Base-by-base conservation (phyloP, 2,797 vertebrate species). In the Molothrus ater region DNA sequence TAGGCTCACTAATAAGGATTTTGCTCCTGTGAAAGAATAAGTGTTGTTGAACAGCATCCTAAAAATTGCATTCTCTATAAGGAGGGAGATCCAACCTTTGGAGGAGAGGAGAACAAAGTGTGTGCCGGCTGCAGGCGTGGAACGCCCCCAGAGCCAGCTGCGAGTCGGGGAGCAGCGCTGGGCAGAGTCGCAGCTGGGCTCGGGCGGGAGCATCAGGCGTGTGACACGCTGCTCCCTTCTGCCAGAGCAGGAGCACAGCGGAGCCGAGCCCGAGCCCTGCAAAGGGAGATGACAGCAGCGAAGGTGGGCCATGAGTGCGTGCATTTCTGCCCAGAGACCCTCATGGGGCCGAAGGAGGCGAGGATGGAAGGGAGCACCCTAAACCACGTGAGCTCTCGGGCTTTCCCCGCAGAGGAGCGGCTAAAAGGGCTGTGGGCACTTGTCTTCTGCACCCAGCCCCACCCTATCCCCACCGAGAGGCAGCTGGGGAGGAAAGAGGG, bases 381-480 rank as follows among this genome's bases (percentile, higher is more conserved):
- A 38, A 72, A 53, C 29, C 56, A 18, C 1, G 0, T 22, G 61
- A 60, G 43, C 3, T 34, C 38, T 60, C 0, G 1, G 56, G 60
- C 45, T 95, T 95, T 91, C 26, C 54, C 8, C 2, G 71, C 45
- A 74, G 63, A 86, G 74, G 26, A 73, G 28, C 4, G 5, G 43
- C 43, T 75, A 34, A 57, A 47, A 54, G 51, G 31, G 40, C 65
- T 64, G 53, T 15, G 38, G 26, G 31, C 19, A 40, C 19, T 88
- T 92, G 42, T 31, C 31, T 68, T 68, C 76, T 64, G 42, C 70
- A 54, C 56, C 53, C 42, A 17, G 6, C n/a, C 48, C 38, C 14
- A 19, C 13, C 21, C 15, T 9, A 4, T 32, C 21, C 34, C 15
- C 0, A 2, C 40, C 51, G 60, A 80, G 11, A 73, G 24, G 28